Base-by-base conservation (phyloP, 2,113 vertebrate genomes). In the Leuciscus idus region DNA sequence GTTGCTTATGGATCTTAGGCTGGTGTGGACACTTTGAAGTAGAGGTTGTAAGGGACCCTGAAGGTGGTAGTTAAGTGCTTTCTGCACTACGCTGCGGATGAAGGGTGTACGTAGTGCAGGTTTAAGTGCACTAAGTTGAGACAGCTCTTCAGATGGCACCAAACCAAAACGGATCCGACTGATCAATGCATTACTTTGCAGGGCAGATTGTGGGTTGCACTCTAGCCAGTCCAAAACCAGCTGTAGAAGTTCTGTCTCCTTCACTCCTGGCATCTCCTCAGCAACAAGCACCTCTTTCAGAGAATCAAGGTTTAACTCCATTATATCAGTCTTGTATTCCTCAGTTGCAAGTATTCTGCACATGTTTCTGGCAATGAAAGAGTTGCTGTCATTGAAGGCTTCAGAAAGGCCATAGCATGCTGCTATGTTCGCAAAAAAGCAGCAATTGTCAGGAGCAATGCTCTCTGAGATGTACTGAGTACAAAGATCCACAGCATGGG, bases 1-100 rank as follows among this genome's bases (percentile, higher is more conserved):
- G 57, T 92, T 93, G 79, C 94, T 93, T 23, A 94, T 91, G 15
- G 91, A 95, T 87, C 98, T 94, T 50, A 98, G 87, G 0, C 90
- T 96, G 0, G 96, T 95, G 89, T 96, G 96, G 48, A 93, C 94
- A 73, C 92, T 95, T 90, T 99, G 98, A 72, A 94, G 74, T 52
- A 98, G 90, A 15, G 98, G 97, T 89, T 97, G 96, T 61, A 93
- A 95, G 30, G 94, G 91, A n/a, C 95, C 92, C 26, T 93, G 87
- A 15, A 89, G 85, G 87, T 99, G 98, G 90, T 99, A 99, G 87
- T 95, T 96, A 88, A 97, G 88, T 6, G 97, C 97, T 87, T 96
- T 96, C 61, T 96, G 96, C 86, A 99, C 94, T 88, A 97, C 94
- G 84, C 96, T 94, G 82, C 96, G 94, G 74, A 98, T 94, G 1